Evolutionary conservation across 2,113 vertebrate species (phyloP), one percentile per base, ranked within the genome.

Genomic region (Zonotrichia leucophrys): DNA sequence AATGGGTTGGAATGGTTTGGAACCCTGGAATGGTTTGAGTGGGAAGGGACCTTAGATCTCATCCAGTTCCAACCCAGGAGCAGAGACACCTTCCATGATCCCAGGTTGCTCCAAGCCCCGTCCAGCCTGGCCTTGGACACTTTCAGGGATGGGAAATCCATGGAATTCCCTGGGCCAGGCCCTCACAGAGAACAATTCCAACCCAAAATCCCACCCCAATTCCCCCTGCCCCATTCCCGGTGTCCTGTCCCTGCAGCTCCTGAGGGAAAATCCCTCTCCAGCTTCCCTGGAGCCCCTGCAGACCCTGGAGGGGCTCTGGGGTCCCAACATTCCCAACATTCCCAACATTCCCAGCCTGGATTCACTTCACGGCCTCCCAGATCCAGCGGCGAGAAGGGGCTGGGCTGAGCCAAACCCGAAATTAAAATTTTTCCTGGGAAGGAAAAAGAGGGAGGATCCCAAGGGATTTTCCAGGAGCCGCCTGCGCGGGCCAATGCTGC

Each of bases 351-450:
- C 31, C 3, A n/a, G 44, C 47, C 47, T 24, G 47, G 47, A 49
- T 49, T 12, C 23, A 49, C 47, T 49, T 24, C 47, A 14, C 23
- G 2, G 47, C 47, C 47, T 24, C 70, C 50, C 16, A 3, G 50
- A 25, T 33, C 50, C 50, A 2, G 24, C 1, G 3, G 31, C 5
- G 4, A 28, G 56, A 56, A 42, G n/a, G 19, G 44, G 2, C 5
- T 12, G 47, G 31, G 31, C 20, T 8, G 68, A 42, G 47, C 49
- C 37, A 19, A 17, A 56, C 4, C 53, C 17, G 1, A 9, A 11
- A 12, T 50, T 69, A 10, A 33, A 35, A 19, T 0, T 50, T 53
- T 62, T 60, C 69, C 49, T 35, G 80, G 83, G 35, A 15, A 9
- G 5, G 13, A 8, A 7, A 7, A 10, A 4, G 28, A 49, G 47